Conservation (phyloP, 2,113 vertebrate genomes). For the Neodon shergylaensis region DNA sequence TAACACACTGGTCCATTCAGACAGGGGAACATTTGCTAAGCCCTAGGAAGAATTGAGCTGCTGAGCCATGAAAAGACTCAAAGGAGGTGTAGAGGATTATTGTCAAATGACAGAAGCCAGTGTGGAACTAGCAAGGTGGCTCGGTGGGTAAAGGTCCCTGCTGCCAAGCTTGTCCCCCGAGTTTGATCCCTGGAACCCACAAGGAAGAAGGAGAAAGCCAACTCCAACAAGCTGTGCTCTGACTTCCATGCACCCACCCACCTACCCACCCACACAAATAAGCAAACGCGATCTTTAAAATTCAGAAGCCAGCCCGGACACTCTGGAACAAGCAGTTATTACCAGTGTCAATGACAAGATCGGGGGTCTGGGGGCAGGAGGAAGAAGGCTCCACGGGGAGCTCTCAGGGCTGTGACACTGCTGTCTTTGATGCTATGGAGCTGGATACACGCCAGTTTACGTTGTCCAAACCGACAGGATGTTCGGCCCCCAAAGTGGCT, state of each 20-base stretch:
- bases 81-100: background rate
- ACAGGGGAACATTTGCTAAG: background rate
- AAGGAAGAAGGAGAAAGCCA: background rate
- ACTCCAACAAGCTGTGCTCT: background rate
- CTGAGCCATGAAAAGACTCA: background rate
- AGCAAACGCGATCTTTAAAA: too few species aligned
- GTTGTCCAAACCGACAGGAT: background rate
- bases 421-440: background rate
- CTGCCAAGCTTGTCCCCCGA: background rate
- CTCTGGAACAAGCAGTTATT: background rate
- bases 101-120: background rate
- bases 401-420: background rate
- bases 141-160: too few species aligned
- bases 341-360: background rate
- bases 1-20: background rate
- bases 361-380: background rate
- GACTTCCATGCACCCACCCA: too few species aligned
- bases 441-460: background rate
- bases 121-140: background rate
- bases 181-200: background rate
- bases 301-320: background rate
- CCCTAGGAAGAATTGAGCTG: background rate
- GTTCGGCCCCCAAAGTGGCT: background rate
- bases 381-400: too few species aligned
- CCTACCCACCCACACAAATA: background rate